Conservation (phyloP, 2,888 invertebrate genomes). For the Metalampra italica region DNA sequence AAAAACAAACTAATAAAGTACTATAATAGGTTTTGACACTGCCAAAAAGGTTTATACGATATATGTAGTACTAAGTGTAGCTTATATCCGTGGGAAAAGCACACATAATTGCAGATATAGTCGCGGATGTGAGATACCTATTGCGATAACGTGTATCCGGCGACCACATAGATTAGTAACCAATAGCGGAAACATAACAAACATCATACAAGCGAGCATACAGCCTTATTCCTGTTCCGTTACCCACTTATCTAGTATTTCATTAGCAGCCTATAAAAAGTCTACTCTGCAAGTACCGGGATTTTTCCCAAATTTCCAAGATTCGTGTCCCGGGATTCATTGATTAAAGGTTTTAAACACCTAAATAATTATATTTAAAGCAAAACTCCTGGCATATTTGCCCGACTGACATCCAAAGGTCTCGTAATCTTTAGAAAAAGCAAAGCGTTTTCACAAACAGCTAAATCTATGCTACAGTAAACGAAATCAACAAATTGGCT, state of each 20-base stretch:
- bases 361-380: too few species aligned
- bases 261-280: too few species aligned
- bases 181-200: conserved; percentile 54
- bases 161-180: conserved; percentile 54
- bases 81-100: conserved; percentile 56
- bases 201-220: conserved; percentile 34
- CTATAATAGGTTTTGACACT: too few species aligned
- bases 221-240: background rate
- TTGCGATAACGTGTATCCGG: conserved; percentile 48
- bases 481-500: background rate
- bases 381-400: too few species aligned
- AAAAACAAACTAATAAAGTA: too few species aligned
- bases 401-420: too few species aligned
- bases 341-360: too few species aligned
- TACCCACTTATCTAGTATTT: background rate
- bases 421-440: background rate
- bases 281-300: too few species aligned
- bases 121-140: conserved; percentile 60
- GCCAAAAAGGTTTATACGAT: background rate
- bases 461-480: background rate
- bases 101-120: conserved; percentile 44
- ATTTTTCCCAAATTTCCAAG: too few species aligned
- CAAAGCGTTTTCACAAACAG: too few species aligned
- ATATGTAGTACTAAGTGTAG: background rate
- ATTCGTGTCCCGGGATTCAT: too few species aligned